Evolutionary conservation across 2,888 invertebrate species (phyloP), one percentile per base, ranked within the genome.

Genomic region (Esperia sulphurella): DNA sequence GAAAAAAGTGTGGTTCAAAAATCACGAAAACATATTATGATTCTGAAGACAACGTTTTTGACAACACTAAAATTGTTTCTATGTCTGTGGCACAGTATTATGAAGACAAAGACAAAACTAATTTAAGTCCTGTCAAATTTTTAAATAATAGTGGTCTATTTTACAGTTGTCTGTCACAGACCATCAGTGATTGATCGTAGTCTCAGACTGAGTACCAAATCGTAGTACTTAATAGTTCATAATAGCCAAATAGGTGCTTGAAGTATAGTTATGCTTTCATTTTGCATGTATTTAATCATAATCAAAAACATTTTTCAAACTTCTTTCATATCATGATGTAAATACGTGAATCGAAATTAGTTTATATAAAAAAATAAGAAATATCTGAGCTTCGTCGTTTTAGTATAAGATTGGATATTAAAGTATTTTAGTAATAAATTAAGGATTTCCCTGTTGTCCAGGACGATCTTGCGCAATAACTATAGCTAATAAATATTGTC

Each of bases 331-430:
- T 88, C 88, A 88, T 79, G 64, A 66, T 87, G 87, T 88, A 87
- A 57, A 86, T 88, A 88, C 65, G 79, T 76, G 71, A 75, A 77
- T 75, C 75, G 70, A 51, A 35, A 43, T 42, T 45, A 51, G 42
- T 43, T 45, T 42, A 38, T 78, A 76, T 39, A 80, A 71, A 75
- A 74, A 83, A 75, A 73, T 80, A 83, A 82, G 83, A 79, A 82
- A 84, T 87, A 85, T 86, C 86, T 89, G 88, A 89, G 88, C 88
- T 89, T 89, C 67, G 82, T 83, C 83, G 79, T 84, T 86, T 85
- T 79, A 46, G 72, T 77, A 78, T 86, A 87, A 80, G 79, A 62
- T 68, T 75, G 67, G 63, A 74, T 85, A 83, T 76, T 79, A 85
- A 84, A 83, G 83, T 78, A 83, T 68, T 75, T 68, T 74, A 62